Conservation (phyloP, 2,888 invertebrate species). For the Calameuta idolon region DNA sequence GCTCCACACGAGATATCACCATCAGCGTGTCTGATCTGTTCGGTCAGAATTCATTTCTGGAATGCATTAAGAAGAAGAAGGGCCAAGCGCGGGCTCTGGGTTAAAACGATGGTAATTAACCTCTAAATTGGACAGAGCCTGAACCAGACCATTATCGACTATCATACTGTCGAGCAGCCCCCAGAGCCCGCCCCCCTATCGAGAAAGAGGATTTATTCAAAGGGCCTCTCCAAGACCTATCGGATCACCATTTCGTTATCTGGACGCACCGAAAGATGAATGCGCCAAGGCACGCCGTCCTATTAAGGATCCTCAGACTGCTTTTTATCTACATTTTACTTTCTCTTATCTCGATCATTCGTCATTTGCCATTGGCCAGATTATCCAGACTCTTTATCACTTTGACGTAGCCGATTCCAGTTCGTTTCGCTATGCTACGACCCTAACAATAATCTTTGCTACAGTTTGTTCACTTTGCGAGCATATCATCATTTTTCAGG, state of each 20-base stretch:
- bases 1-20: neutral
- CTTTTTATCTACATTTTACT: neutral
- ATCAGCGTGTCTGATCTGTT: slow-evolving; percentile 7
- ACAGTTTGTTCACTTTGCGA: neutral
- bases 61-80: neutral
- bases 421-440: neutral
- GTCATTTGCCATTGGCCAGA: neutral
- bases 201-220: slow-evolving; percentile 53
- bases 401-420: neutral
- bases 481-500: neutral
- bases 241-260: slow-evolving; percentile 49
- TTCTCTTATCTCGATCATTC: neutral
- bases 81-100: slow-evolving; percentile 32
- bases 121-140: slow-evolving; percentile 50
- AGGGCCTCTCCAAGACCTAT: slow-evolving; percentile 43
- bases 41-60: slow-evolving; percentile 3
- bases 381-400: neutral
- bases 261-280: slow-evolving; percentile 28
- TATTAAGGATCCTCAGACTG: neutral
- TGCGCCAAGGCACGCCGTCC: neutral
- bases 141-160: slow-evolving; percentile 58
- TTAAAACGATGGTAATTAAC: slow-evolving; percentile 60
- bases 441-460: neutral
- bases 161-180: slow-evolving; percentile 40
- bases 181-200: slow-evolving; percentile 49